Evolutionary conservation across 1,140 invertebrate species (phyloP), one percentile per base, ranked within the genome.

Genomic region (Drosophila bocki): DNA sequence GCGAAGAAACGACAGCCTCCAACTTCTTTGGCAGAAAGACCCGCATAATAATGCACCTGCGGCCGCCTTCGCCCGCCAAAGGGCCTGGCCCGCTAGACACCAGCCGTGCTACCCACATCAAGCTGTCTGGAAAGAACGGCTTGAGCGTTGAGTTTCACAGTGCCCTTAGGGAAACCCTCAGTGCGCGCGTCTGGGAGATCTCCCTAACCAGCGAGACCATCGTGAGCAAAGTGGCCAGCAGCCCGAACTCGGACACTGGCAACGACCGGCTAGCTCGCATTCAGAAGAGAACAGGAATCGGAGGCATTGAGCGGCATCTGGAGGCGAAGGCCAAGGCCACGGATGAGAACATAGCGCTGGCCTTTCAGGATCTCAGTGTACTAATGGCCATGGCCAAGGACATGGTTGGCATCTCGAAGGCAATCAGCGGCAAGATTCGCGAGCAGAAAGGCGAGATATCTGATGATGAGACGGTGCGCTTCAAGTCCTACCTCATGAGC

Each of bases 361-460:
- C 99, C 17, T 99, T 99, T 94, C 96, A 99, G 94, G 99, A 99
- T 94, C 94, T 99, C 19, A 97, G 94, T 86, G 85, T 98, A 91
- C 94, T 99, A 0, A 99, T 99, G 96, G 95, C 95, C 62, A 98
- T 98, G 95, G 98, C 99, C 6, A 98, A 99, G 94, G 98, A 99
- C 75, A 99, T 99, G 99, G 98, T 99, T 19, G 93, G 94, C 3
- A 94, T 99, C 76, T 98, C 98, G 1, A 98, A 98, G 92, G 97
- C 94, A 67, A 99, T 99, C 88, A 98, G 98, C 42, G 95, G 95
- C 62, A 99, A 98, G 95, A 98, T 99, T 82, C 93, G 97, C 94
- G 97, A 99, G 82, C 97, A 97, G 91, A 97, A 99, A 94, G 98
- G 98, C 32, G 97, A 98, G 88, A 98, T 99, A 74, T 98, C 98